These are phyloP conservation scores for Sphaerophoria rueppellii DNA, from an alignment of 2,888 invertebrate genomes.

Conservation along the genomic window DNA sequence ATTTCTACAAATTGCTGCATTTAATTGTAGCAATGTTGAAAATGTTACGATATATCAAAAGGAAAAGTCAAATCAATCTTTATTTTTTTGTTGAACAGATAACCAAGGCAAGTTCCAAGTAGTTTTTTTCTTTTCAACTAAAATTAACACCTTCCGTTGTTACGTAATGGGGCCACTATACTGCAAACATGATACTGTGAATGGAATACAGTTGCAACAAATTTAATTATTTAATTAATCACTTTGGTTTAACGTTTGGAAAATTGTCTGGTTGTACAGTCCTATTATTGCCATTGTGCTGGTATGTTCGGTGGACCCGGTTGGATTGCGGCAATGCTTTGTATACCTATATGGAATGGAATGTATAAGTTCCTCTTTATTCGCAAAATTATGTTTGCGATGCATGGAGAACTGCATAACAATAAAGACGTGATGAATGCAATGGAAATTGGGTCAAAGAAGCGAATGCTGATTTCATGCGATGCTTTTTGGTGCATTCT, in stretches of 20 bases:
- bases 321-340: slow-evolving; percentile 44
- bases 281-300: not conserved
- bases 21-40: slow-evolving; percentile 30
- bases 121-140: slow-evolving; percentile 6
- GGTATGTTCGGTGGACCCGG: slow-evolving; percentile 18
- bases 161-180: slow-evolving; percentile 26
- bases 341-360: too few relatives aligned
- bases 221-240: slow-evolving; percentile 64
- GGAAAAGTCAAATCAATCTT: slow-evolving; percentile 54
- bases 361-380: slow-evolving; percentile 22
- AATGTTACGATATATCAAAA: slow-evolving; percentile 23
- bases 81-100: not conserved
- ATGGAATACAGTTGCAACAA: slow-evolving; percentile 48
- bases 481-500: not conserved
- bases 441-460: slow-evolving; percentile 42
- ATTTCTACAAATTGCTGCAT: slow-evolving; percentile 34
- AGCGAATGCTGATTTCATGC: not conserved
- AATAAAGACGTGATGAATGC: not conserved
- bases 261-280: slow-evolving; percentile 5
- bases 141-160: slow-evolving; percentile 66
- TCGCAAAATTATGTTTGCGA: slow-evolving; percentile 22
- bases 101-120: not conserved
- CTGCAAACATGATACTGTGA: slow-evolving; percentile 27
- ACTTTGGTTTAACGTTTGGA: slow-evolving; percentile 35
- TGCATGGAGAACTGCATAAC: slow-evolving; percentile 8